Conservation (phyloP, 2,113 vertebrate species). For the Tachysurus fulvidraco region DNA sequence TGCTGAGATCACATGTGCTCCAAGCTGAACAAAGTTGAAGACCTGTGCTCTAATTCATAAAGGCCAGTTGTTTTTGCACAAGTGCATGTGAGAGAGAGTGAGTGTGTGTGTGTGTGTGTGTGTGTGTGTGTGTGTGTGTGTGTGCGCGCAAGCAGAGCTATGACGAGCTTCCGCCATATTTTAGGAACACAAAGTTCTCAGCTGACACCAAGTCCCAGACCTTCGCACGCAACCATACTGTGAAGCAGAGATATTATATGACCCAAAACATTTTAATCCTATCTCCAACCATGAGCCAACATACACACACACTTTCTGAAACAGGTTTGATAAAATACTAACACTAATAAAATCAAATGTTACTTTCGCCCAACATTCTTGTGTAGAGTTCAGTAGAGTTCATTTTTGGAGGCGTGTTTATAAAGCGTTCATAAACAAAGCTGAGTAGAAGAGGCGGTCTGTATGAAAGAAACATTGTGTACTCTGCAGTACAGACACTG, state of each 20-base stretch:
- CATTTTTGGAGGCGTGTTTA: background rate
- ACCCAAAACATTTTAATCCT: background rate
- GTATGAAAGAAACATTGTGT: conserved; percentile 10
- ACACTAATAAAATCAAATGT: no score
- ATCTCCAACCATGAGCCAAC: background rate
- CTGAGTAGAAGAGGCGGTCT: background rate
- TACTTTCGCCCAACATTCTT: no score
- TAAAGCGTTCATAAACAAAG: background rate
- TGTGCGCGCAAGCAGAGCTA: background rate
- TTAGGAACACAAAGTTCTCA: conserved; percentile 33
- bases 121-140: background rate
- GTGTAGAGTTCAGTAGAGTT: background rate
- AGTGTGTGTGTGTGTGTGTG: no score
- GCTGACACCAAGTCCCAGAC: background rate
- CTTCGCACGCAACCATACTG: background rate
- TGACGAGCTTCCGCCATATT: conserved; percentile 14
- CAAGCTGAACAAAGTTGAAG: background rate
- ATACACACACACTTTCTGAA: background rate
- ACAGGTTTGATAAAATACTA: background rate
- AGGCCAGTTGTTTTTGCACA: background rate
- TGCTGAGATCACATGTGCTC: background rate
- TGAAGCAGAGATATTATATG: no score
- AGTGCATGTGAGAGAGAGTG: background rate
- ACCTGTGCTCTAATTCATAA: background rate
- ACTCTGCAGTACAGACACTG: background rate